phyloP scores from a whole-genome alignment of 2,797 vertebrate species.

The Leptodactylus fallax region DNA sequence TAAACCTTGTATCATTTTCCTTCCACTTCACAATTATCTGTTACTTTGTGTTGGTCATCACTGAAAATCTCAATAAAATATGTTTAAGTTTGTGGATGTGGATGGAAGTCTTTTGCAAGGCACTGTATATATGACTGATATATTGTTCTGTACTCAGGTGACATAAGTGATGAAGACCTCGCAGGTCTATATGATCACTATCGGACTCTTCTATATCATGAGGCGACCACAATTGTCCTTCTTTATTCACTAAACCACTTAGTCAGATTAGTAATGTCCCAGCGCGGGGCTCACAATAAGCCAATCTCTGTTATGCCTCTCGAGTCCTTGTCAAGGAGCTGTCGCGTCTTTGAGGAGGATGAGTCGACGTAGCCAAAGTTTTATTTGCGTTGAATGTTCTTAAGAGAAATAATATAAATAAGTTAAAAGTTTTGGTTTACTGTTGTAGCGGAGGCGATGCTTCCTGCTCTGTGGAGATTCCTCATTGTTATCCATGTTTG shows the following conservation, averaged over 20 bases:
- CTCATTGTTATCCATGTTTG: no score
- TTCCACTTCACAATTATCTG: no score
- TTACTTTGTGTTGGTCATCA: no score
- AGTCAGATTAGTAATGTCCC: background rate
- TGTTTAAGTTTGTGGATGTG: no score
- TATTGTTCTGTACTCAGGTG: background rate
- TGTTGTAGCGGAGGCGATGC: background rate
- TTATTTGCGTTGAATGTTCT: background rate
- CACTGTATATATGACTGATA: no score
- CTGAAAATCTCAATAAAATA: no score
- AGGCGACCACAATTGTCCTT: background rate
- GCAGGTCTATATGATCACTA: background rate
- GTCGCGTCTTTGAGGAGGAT: background rate
- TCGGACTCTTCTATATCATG: background rate
- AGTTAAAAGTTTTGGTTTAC: background rate
- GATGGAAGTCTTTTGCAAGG: no score
- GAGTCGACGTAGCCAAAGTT: background rate
- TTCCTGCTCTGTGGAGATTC: no score
- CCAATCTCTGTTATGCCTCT: background rate
- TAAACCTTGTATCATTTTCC: no score
- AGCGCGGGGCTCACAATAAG: background rate
- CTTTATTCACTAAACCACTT: background rate
- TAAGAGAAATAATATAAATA: background rate
- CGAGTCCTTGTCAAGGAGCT: background rate
- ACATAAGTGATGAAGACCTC: background rate